Percentiles rank a stretch among this genome's conserved stretches.
These are phyloP conservation scores for Caenorhabditis drosophilae DNA, from an alignment of 2,888 invertebrate genomes.

Conservation along the genomic window DNA sequence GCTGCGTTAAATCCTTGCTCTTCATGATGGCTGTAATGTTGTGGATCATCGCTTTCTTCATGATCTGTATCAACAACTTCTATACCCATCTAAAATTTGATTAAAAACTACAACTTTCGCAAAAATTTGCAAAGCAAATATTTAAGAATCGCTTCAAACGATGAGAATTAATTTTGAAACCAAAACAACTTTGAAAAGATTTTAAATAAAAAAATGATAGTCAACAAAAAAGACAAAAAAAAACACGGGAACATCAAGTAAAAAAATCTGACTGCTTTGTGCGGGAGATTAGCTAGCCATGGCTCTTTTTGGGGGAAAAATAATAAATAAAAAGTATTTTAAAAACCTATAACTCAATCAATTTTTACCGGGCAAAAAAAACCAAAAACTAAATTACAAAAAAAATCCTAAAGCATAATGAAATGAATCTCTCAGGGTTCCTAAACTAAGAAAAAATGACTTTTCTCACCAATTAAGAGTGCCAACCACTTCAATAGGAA, in stretches of 20 bases:
- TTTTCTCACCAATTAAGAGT: too few species aligned
- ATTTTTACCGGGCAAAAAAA: constrained; percentile 5
- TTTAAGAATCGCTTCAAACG: too few species aligned
- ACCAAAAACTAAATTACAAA: constrained; percentile 4
- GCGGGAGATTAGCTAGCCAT: too few species aligned
- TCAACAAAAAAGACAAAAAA: too few species aligned
- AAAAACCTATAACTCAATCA: neutral
- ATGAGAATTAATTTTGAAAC: too few species aligned
- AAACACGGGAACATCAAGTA: neutral
- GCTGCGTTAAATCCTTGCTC: constrained; percentile 64
- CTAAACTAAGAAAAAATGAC: too few species aligned
- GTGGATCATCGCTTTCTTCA: constrained; percentile 28
- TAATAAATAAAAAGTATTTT: neutral
- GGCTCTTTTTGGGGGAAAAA: neutral
- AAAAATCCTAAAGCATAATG: constrained; percentile 1
- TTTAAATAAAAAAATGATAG: too few species aligned
- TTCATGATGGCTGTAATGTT: constrained; percentile 35
- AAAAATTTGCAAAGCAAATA: too few species aligned
- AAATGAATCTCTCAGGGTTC: too few species aligned
- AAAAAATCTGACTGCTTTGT: neutral
- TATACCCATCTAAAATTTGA: constrained; percentile 11
- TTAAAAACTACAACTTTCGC: neutral
- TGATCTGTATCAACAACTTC: constrained; percentile 27
- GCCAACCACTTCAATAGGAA: too few species aligned
- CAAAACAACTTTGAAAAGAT: too few species aligned